Percentiles rank a stretch among this genome's conserved stretches.
These are phyloP conservation scores for Patella caerulea DNA, from an alignment of 2,888 invertebrate genomes.

Conservation along the genomic window DNA sequence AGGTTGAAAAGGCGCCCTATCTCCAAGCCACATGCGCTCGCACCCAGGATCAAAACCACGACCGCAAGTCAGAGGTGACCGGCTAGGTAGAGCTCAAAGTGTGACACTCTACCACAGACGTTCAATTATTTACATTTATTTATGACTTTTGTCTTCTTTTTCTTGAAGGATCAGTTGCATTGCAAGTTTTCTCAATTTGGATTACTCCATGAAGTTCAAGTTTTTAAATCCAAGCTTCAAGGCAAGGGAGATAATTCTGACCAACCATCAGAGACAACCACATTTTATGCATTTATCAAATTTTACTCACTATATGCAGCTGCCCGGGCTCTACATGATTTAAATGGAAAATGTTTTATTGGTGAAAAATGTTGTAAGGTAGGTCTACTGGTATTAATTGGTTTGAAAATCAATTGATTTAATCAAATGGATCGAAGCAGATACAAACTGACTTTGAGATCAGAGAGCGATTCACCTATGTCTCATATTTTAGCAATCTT, in stretches of 20 bases:
- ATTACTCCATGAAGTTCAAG: slow-evolving; percentile 49
- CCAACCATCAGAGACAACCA: not conserved
- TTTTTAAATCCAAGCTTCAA: slow-evolving; percentile 40
- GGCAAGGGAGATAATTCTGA: not conserved
- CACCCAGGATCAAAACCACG: no score
- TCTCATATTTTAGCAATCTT: no score
- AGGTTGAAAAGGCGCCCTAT: no score
- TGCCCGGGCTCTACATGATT: slow-evolving; percentile 38
- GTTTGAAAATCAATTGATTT: no score
- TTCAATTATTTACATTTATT: no score
- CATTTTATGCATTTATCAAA: slow-evolving; percentile 57
- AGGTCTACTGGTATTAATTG: not conserved
- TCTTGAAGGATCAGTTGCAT: slow-evolving; percentile 44
- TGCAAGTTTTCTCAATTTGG: slow-evolving; percentile 50
- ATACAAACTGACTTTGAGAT: no score
- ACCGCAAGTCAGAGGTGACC: no score
- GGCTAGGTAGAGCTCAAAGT: no score
- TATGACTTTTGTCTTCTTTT: not conserved
- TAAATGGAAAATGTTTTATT: slow-evolving; percentile 43
- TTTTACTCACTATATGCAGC: slow-evolving; percentile 51
- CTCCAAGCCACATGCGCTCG: no score
- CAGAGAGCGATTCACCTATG: no score
- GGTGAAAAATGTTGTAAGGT: slow-evolving; percentile 51
- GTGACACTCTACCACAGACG: no score
- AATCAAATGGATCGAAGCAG: no score